Conservation (phyloP, 2,888 invertebrate genomes). For the Erebia palarica region DNA sequence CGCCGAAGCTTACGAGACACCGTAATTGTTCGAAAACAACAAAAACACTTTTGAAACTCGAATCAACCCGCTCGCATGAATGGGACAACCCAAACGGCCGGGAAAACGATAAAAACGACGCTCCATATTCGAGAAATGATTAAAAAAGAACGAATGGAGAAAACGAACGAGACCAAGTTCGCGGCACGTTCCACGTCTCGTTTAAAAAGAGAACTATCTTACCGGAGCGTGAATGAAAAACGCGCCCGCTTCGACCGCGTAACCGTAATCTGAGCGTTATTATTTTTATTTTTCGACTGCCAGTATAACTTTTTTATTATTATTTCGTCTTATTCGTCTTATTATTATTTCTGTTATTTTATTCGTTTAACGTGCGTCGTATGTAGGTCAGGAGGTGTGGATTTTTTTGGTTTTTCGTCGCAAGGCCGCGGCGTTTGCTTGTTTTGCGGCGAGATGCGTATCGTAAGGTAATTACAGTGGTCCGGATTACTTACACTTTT, state of each 20-base stretch:
- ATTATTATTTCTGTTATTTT: constrained; percentile 69
- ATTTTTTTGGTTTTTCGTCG: constrained; percentile 68
- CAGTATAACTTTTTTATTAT: constrained; percentile 62
- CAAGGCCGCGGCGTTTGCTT: constrained; percentile 70
- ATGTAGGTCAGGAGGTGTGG: constrained; percentile 76
- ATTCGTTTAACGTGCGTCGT: constrained; percentile 68
- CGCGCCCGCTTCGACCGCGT: constrained; percentile 64
- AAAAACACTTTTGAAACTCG: constrained; percentile 48
- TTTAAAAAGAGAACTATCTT: constrained; percentile 81
- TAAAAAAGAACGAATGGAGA: constrained; percentile 73
- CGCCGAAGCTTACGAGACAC: constrained; percentile 44
- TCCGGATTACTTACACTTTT: constrained; percentile 12
- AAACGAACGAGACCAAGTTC: constrained; percentile 62
- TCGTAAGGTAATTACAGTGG: constrained; percentile 61
- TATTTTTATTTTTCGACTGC: constrained; percentile 73
- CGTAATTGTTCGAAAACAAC: constrained; percentile 68
- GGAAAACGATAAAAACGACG: constrained; percentile 80
- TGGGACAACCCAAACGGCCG: constrained; percentile 63
- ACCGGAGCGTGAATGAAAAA: constrained; percentile 80
- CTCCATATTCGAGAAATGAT: constrained; percentile 82
- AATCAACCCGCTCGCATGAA: constrained; percentile 57
- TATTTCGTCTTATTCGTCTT: constrained; percentile 57
- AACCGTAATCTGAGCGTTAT: constrained; percentile 79
- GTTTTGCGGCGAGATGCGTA: constrained; percentile 51
- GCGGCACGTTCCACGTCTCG: constrained; percentile 72